phyloP scores from a whole-genome alignment of 2,113 vertebrate genomes.

The Anarhynchus alexandrinus region DNA sequence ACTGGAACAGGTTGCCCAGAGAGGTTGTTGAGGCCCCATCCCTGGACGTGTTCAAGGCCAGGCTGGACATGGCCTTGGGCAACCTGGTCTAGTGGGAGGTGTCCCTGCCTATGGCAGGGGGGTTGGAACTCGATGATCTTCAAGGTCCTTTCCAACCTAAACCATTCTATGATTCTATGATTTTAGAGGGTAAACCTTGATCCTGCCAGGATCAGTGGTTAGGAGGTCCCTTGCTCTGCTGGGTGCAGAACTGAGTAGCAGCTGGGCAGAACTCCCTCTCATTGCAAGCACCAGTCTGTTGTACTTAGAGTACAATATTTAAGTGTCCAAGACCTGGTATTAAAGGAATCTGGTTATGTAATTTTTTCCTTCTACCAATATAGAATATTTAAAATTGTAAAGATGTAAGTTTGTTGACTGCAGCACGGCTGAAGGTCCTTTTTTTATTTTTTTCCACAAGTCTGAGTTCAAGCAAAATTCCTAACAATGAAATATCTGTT shows the following conservation, averaged over 20 bases:
- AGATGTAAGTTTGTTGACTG: not conserved
- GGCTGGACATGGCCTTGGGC: too few relatives aligned
- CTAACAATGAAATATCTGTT: not conserved
- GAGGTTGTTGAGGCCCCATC: too few relatives aligned
- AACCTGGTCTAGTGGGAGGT: too few relatives aligned
- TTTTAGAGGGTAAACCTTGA: not conserved
- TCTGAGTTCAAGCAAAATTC: not conserved
- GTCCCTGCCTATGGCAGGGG: too few relatives aligned
- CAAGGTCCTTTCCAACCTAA: too few relatives aligned
- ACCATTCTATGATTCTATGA: too few relatives aligned
- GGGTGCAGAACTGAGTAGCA: not conserved
- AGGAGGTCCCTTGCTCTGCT: not conserved
- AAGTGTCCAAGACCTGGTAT: not conserved
- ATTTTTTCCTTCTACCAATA: not conserved
- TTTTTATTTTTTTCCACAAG: not conserved
- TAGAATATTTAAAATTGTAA: not conserved
- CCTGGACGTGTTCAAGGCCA: too few relatives aligned
- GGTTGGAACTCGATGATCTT: too few relatives aligned
- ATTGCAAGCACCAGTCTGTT: not conserved
- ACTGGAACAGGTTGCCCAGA: too few relatives aligned
- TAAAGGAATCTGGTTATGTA: not conserved
- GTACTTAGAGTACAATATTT: not conserved
- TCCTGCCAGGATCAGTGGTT: not conserved
- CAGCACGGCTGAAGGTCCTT: not conserved
- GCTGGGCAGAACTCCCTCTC: not conserved